Evolutionary conservation across 2,888 invertebrate genomes (phyloP).

Genomic region (Euspilapteryx auroguttella): DNA sequence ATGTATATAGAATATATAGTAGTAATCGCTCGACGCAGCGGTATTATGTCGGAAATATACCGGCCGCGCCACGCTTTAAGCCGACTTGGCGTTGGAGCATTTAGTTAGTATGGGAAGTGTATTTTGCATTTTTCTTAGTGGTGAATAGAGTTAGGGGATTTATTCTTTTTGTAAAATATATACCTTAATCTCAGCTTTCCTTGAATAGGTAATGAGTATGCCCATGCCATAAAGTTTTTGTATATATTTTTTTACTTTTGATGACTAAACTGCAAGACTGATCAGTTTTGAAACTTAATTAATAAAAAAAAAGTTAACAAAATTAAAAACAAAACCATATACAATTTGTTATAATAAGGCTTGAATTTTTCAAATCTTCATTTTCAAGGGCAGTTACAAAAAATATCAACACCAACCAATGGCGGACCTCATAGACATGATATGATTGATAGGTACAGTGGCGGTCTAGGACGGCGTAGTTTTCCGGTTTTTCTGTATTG

Average conservation of each 20-base stretch:
- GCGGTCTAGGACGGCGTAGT: no score
- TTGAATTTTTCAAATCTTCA: no score
- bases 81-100: constrained; percentile 47
- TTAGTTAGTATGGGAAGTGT: constrained; percentile 59
- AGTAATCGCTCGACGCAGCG: constrained; percentile 64
- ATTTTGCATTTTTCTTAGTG: constrained; percentile 45
- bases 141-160: constrained; percentile 37
- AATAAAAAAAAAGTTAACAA: background rate
- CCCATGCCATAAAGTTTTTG: constrained; percentile 18
- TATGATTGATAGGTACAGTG: no score
- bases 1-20: constrained; percentile 64
- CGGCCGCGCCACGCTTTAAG: constrained; percentile 52
- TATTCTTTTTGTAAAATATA: constrained; percentile 47
- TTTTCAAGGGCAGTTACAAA: no score
- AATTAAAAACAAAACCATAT: background rate
- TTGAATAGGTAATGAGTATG: constrained; percentile 38
- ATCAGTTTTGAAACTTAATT: background rate
- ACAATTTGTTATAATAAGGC: no score
- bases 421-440: no score
- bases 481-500: no score
- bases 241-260: constrained; percentile 10
- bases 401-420: no score
- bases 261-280: background rate
- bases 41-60: constrained; percentile 64
- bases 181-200: constrained; percentile 39